These are phyloP conservation scores for Pseudorhombus dupliciocellatus DNA, from an alignment of 2,113 vertebrate genomes.

Conservation along the genomic window DNA sequence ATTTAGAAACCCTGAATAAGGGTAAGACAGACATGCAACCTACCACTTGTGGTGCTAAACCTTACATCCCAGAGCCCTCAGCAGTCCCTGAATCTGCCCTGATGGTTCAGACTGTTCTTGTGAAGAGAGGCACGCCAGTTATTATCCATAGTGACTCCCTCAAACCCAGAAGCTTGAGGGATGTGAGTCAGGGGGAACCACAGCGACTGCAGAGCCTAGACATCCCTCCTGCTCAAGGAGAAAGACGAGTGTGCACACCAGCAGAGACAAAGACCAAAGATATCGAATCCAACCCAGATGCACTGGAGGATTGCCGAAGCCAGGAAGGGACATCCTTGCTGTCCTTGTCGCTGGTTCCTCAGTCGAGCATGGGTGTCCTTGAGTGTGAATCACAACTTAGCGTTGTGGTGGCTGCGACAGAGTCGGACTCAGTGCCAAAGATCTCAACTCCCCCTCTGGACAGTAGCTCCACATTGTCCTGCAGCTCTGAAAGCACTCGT, in stretches of 20 bases:
- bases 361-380: constrained; percentile 6
- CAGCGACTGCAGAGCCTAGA: constrained; percentile 33
- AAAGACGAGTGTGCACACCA: constrained; percentile 49
- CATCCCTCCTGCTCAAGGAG: constrained; percentile 25
- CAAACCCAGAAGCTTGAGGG: constrained; percentile 43
- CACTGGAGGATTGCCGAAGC: constrained; percentile 16
- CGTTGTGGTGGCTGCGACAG: constrained; percentile 1
- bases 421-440: constrained; percentile 66
- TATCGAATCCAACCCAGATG: constrained; percentile 11
- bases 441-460: constrained; percentile 56
- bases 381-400: constrained; percentile 34
- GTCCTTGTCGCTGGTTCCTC: constrained; percentile 23
- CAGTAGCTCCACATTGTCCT: constrained; percentile 72
- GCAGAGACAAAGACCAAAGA: constrained; percentile 74
- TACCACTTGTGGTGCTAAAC: constrained; percentile 62
- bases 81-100: constrained; percentile 26
- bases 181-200: constrained; percentile 30
- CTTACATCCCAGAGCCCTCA: constrained; percentile 25
- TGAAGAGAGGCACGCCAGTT: constrained; percentile 58
- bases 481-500: constrained; percentile 79
- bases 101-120: constrained; percentile 36
- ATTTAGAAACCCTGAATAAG: constrained; percentile 46
- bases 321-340: constrained; percentile 25
- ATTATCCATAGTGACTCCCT: constrained; percentile 56
- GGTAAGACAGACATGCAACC: constrained; percentile 54